A percentile compares a stretch with the other conserved stretches of the same genome.
phyloP scores from a whole-genome alignment of 2,888 invertebrate genomes.

The Epirrhoe tristata region DNA sequence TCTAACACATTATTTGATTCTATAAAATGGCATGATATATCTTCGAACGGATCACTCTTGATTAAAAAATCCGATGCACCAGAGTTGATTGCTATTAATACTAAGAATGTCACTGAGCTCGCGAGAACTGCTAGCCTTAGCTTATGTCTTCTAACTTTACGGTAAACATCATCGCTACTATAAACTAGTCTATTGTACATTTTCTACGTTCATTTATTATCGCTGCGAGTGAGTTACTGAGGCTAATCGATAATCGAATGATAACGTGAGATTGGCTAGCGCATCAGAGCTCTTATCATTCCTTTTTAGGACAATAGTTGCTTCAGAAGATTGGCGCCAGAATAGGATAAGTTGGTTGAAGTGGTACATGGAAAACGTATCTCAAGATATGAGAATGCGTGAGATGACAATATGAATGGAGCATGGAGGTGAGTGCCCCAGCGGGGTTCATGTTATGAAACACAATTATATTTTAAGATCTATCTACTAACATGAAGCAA shows the following conservation, averaged over 20 bases:
- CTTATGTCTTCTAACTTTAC: constrained; percentile 14
- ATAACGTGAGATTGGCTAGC: constrained; percentile 2
- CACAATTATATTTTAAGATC: too few species aligned
- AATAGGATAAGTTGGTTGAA: too few species aligned
- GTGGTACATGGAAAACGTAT: too few species aligned
- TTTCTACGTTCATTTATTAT: constrained; percentile 6
- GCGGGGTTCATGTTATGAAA: too few species aligned
- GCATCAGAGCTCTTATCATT: not conserved
- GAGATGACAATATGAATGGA: too few species aligned
- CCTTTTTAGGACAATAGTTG: not conserved
- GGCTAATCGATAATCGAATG: constrained; percentile 10
- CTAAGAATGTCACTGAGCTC: not conserved
- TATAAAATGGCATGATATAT: constrained; percentile 35
- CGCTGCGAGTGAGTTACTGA: constrained; percentile 7
- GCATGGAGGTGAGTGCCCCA: too few species aligned
- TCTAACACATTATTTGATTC: not conserved
- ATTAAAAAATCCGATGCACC: not conserved
- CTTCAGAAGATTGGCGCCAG: too few species aligned
- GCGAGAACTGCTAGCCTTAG: not conserved
- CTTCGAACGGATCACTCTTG: constrained; percentile 1
- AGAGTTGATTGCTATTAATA: not conserved
- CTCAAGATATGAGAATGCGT: too few species aligned
- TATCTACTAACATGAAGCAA: too few species aligned
- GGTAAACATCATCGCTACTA: not conserved
- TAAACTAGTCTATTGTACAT: constrained; percentile 5